These are phyloP conservation scores for Babylonia areolata DNA, from an alignment of 1,140 invertebrate genomes.

Conservation along the genomic window DNA sequence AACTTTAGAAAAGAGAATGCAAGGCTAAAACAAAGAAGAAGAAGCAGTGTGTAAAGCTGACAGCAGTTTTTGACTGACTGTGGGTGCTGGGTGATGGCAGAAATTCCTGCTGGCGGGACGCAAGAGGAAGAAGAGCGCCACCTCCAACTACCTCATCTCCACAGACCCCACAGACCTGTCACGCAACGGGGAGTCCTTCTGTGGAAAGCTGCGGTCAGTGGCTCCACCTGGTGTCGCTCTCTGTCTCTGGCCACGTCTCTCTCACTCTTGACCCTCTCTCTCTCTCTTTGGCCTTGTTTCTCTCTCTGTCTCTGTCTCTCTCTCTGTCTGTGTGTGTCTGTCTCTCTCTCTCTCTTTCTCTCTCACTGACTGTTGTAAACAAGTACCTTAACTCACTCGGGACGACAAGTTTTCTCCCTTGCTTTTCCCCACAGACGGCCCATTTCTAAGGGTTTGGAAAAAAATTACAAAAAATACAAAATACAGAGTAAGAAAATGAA, in stretches of 20 bases:
- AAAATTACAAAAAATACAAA: no score
- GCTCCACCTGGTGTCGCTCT: not conserved
- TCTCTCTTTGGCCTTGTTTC: no score
- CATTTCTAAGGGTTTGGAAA: no score
- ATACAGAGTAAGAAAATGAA: no score
- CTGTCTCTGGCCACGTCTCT: not conserved
- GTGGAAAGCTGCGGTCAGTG: conserved; percentile 89
- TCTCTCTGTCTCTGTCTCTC: not conserved
- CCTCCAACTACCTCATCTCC: conserved; percentile 98
- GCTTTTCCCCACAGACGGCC: no score
- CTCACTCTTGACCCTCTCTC: no score
- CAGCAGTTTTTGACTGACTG: no score
- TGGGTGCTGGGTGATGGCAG: conserved; percentile 77
- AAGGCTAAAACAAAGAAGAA: no score
- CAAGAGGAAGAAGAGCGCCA: conserved; percentile 98
- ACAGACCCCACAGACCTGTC: conserved; percentile 98
- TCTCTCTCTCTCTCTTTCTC: not conserved
- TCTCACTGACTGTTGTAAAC: not conserved
- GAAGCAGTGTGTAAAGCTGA: no score
- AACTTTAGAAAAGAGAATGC: no score
- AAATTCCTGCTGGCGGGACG: conserved; percentile 96
- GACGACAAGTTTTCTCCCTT: no score
- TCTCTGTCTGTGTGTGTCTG: not conserved
- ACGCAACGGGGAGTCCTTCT: conserved; percentile 92
- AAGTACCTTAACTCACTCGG: no score